Conservation (phyloP, 2,797 vertebrate species). For the Myotis findleyi region DNA sequence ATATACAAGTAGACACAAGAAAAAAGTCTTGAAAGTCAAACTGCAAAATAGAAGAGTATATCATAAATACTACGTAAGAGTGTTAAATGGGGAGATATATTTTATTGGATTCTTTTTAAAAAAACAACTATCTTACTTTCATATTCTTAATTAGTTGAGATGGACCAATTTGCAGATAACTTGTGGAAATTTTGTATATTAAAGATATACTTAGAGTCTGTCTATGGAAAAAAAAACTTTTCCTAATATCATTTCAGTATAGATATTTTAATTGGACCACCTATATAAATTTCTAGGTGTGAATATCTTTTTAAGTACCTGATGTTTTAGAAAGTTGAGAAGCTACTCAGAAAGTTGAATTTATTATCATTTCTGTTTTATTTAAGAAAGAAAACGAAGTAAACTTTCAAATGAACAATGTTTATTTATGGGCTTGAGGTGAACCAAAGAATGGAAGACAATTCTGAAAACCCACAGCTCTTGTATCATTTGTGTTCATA, state of each 20-base stretch:
- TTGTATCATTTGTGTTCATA: slow-evolving; percentile 46
- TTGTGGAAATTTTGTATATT: not conserved
- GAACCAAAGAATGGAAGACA: slow-evolving; percentile 48
- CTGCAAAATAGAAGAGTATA: not conserved
- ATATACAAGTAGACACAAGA: not conserved
- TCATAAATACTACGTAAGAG: not conserved
- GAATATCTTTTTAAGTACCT: not conserved
- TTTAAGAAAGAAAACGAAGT: not conserved
- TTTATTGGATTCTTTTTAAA: slow-evolving; percentile 16
- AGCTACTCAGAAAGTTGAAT: not conserved
- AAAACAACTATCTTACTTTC: not conserved
- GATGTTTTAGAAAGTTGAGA: slow-evolving; percentile 41
- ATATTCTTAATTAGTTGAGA: slow-evolving; percentile 4
- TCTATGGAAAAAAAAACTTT: not conserved
- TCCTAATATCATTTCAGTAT: not conserved
- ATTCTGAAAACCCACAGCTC: slow-evolving; percentile 54
- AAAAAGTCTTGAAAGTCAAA: not conserved
- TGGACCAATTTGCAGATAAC: not conserved
- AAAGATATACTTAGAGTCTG: not conserved
- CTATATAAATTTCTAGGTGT: not conserved
- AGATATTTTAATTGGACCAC: not conserved
- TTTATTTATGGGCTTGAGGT: slow-evolving; percentile 63
- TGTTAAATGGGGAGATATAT: not conserved
- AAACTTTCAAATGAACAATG: slow-evolving; percentile 37
- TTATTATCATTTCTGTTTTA: slow-evolving; percentile 39